These are phyloP conservation scores for Coccyzus lansbergi DNA, from an alignment of 2,797 vertebrate species.

Conservation along the genomic window DNA sequence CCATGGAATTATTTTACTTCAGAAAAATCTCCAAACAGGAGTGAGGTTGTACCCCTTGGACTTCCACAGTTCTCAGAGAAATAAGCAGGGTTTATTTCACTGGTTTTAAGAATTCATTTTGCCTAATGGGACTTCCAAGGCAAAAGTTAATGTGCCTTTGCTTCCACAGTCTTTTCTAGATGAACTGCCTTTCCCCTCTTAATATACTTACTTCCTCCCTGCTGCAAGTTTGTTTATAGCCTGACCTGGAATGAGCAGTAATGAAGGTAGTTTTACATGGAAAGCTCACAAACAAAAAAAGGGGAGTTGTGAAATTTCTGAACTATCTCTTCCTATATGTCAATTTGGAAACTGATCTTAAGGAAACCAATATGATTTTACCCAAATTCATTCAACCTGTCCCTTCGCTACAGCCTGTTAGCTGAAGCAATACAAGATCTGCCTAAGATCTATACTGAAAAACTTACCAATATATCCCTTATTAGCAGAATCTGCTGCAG, in stretches of 20 bases:
- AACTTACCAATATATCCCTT: constrained; percentile 91
- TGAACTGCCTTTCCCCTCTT: not conserved
- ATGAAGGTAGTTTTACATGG: not conserved
- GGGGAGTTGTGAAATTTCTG: not conserved
- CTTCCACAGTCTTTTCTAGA: not conserved
- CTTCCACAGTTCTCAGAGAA: not conserved
- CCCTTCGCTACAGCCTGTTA: not conserved
- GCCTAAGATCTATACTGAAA: not conserved
- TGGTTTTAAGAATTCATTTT: not conserved
- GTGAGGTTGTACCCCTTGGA: not conserved
- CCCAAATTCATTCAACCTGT: not conserved
- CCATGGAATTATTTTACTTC: not conserved
- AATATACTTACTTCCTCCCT: not conserved
- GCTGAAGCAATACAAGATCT: not conserved
- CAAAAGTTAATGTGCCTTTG: not conserved
- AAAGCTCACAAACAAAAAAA: not conserved
- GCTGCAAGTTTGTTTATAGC: not conserved
- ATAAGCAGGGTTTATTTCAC: not conserved
- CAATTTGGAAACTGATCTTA: not conserved
- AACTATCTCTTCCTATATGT: not conserved
- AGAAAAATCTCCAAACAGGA: not conserved
- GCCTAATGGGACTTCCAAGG: not conserved
- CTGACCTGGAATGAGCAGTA: not conserved
- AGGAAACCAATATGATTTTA: not conserved
- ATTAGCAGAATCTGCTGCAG: constrained; percentile 84